A percentile compares a stretch with the other conserved stretches of the same genome.
Evolutionary conservation across 2,888 invertebrate species (phyloP).

Genomic region (Callimorpha dominula): DNA sequence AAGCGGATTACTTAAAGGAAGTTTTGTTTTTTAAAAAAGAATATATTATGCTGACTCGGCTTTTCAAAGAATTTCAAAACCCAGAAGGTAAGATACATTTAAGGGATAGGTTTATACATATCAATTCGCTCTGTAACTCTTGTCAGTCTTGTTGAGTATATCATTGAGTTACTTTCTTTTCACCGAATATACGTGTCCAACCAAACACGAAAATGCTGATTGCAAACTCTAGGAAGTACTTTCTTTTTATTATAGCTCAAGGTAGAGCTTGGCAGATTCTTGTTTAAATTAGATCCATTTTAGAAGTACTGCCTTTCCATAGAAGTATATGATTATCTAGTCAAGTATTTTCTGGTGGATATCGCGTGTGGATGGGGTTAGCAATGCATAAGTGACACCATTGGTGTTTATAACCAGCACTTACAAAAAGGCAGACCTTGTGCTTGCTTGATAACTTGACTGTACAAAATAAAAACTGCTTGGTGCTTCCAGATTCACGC

Average conservation of each 20-base stretch:
- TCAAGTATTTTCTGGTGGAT: too few relatives aligned
- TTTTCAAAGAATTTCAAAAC: slow-evolving; percentile 68
- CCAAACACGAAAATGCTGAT: too few relatives aligned
- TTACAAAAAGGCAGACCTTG: too few relatives aligned
- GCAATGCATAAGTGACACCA: too few relatives aligned
- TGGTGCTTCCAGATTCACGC: slow-evolving; percentile 50
- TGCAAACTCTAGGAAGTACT: too few relatives aligned
- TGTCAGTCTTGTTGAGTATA: not conserved
- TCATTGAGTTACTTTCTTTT: not conserved
- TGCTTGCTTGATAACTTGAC: not conserved
- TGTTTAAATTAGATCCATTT: too few relatives aligned
- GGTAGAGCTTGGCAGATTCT: too few relatives aligned
- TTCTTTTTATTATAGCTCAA: too few relatives aligned
- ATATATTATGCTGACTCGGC: slow-evolving; percentile 66
- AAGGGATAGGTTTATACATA: not conserved
- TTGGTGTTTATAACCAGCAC: too few relatives aligned
- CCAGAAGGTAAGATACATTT: slow-evolving; percentile 60
- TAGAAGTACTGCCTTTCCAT: too few relatives aligned
- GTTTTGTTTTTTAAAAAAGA: slow-evolving; percentile 73
- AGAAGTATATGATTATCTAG: too few relatives aligned
- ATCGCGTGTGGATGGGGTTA: too few relatives aligned
- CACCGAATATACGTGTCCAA: not conserved
- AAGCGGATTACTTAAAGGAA: slow-evolving; percentile 71
- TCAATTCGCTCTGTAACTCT: not conserved
- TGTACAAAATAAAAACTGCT: not conserved